Evolutionary conservation across 2,888 invertebrate genomes (phyloP), one percentile per base, ranked within the genome.

Genomic region (Melinaea marsaeus): DNA sequence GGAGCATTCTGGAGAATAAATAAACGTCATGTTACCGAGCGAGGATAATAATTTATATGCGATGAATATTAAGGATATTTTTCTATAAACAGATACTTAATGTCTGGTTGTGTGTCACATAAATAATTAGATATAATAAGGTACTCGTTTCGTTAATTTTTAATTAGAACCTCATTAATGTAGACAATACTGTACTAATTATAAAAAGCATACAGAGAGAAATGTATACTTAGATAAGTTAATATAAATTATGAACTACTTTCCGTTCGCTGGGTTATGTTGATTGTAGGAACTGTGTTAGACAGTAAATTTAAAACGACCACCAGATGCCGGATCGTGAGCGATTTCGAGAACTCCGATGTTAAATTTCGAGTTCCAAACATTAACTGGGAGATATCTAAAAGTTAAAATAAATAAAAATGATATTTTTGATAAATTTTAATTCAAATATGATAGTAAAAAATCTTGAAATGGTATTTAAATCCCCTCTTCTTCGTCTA

Each of bases 1-100:
- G 82, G 77, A 80, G 85, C 86, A 88, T 83, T 81, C 82, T 77
- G 75, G 74, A 79, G 82, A 85, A 89, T 90, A 88, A 86, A 90
- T 90, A 86, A 86, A 86, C 81, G 88, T 86, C 88, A 83, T 79
- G 79, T 85, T 86, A 84, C 79, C 77, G 77, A 77, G 73, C 70
- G 76, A 75, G 74, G 77, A 60, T 77, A 78, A 77, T 88, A 88
- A 88, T 84, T 86, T 88, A 89, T 83, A 81, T 81, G 51, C 32
- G 51, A n/a, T 32, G 51, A 83, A 74, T 74, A 75, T 71, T 79
- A 59, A 81, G 74, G 79, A 81, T 72, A 76, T 61, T 13, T 42
- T 55, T 57, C 1, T 54, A 72, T 46, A 67, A 46, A 51, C 42
- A 59, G 57, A 57, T 55, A 7, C 32, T 51, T 9, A 51, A 32